These are phyloP conservation scores for Sciurus niger DNA, from an alignment of 2,113 vertebrate species.

Conservation along the genomic window DNA sequence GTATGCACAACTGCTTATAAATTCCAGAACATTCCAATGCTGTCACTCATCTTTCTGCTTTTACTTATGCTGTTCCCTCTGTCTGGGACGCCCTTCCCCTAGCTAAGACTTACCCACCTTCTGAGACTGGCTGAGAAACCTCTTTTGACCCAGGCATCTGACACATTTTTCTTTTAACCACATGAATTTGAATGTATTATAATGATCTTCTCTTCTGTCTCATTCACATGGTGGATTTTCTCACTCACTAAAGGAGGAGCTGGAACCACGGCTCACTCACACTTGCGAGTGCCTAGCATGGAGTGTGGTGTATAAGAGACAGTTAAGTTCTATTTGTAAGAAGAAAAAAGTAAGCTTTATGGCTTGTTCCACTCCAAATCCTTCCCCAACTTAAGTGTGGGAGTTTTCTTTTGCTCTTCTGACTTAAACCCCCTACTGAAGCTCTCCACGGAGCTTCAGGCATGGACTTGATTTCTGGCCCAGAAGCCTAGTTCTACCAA, in stretches of 20 bases:
- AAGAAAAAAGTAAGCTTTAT: not conserved
- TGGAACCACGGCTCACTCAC: not conserved
- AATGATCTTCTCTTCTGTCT: not conserved
- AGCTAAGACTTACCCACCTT: not conserved
- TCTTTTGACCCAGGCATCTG: not conserved
- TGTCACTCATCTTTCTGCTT: not conserved
- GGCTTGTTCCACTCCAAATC: not conserved
- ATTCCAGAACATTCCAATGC: not conserved
- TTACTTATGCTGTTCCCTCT: too few relatives aligned
- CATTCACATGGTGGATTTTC: not conserved
- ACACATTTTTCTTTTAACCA: not conserved
- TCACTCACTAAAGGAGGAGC: not conserved
- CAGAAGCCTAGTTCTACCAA: not conserved
- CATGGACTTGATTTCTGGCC: not conserved
- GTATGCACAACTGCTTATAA: not conserved
- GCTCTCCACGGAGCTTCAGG: not conserved
- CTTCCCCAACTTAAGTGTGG: not conserved
- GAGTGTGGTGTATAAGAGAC: not conserved
- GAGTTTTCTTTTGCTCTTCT: constrained; percentile 4
- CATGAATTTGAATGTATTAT: too few relatives aligned
- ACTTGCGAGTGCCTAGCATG: not conserved
- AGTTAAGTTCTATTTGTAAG: not conserved
- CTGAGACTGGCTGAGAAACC: not conserved
- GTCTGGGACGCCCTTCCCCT: not conserved
- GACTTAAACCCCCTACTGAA: not conserved